These are phyloP conservation scores for Silurus aristotelis DNA, from an alignment of 2,797 vertebrate species.

Conservation along the genomic window DNA sequence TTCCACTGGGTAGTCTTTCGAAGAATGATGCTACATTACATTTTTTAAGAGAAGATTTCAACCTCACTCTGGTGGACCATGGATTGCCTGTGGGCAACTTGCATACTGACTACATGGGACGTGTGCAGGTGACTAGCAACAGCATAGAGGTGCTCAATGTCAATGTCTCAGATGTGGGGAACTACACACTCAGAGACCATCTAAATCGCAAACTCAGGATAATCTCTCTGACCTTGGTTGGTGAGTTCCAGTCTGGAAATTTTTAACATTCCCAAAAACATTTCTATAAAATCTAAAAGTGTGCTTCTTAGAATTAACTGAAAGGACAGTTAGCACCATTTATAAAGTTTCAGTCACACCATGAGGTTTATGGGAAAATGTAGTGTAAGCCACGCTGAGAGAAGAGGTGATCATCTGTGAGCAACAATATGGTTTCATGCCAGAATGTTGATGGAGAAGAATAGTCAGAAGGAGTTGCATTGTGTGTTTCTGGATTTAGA, in stretches of 20 bases:
- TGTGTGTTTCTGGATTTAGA: no score
- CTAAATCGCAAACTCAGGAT: conserved; percentile 52
- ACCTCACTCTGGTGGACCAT: conserved; percentile 57
- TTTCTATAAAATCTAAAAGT: not conserved
- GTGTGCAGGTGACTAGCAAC: conserved; percentile 44
- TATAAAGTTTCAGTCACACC: no score
- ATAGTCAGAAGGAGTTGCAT: no score
- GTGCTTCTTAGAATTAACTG: not conserved
- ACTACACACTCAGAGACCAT: conserved; percentile 60
- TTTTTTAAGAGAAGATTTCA: conserved; percentile 52
- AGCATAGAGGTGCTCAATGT: conserved; percentile 61
- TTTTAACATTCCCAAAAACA: not conserved
- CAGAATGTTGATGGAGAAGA: no score
- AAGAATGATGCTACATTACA: conserved; percentile 37
- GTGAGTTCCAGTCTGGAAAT: conserved; percentile 46
- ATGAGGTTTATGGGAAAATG: no score
- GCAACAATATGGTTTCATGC: no score
- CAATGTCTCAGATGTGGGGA: conserved; percentile 66
- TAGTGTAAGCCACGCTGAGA: no score
- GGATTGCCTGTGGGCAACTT: conserved; percentile 58
- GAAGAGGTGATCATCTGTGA: no score
- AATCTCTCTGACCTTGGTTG: conserved; percentile 65
- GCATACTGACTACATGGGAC: conserved; percentile 54
- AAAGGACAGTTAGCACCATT: not conserved
- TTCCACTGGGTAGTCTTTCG: conserved; percentile 60